phyloP scores from a whole-genome alignment of 2,888 invertebrate genomes.

The Nemurella pictetii region DNA sequence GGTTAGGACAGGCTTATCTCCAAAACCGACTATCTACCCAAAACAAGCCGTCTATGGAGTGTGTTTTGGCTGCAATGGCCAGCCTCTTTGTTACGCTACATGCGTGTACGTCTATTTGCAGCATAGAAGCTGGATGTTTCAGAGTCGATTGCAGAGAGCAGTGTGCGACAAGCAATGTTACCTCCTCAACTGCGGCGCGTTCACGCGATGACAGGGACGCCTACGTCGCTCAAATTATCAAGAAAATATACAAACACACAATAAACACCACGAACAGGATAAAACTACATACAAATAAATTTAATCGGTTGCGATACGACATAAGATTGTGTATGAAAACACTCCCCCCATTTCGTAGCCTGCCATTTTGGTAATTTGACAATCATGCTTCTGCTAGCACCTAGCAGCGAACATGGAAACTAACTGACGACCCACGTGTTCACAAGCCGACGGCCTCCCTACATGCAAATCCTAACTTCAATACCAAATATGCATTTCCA shows the following conservation, averaged over 20 bases:
- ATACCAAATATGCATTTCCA: too few species aligned
- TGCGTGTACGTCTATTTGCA: neutral
- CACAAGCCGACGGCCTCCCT: too few species aligned
- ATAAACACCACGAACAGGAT: neutral
- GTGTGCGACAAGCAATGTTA: neutral
- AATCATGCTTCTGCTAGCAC: too few species aligned
- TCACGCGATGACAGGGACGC: neutral
- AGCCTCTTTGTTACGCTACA: neutral
- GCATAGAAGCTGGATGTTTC: neutral
- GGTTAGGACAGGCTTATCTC: neutral
- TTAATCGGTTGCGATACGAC: neutral
- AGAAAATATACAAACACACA: neutral
- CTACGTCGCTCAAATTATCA: neutral
- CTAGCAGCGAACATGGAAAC: too few species aligned
- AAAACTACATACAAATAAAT: neutral
- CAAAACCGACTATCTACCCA: neutral
- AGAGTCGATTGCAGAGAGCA: too few species aligned
- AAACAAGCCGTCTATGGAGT: neutral
- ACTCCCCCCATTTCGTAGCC: neutral
- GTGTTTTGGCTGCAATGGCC: neutral
- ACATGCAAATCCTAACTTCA: too few species aligned
- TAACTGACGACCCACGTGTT: neutral
- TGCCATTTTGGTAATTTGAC: constrained; percentile 1
- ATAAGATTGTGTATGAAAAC: neutral
- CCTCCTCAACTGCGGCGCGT: neutral